These are phyloP conservation scores for Pygmarrhopalites habei DNA, from an alignment of 1,140 invertebrate genomes.

Conservation along the genomic window DNA sequence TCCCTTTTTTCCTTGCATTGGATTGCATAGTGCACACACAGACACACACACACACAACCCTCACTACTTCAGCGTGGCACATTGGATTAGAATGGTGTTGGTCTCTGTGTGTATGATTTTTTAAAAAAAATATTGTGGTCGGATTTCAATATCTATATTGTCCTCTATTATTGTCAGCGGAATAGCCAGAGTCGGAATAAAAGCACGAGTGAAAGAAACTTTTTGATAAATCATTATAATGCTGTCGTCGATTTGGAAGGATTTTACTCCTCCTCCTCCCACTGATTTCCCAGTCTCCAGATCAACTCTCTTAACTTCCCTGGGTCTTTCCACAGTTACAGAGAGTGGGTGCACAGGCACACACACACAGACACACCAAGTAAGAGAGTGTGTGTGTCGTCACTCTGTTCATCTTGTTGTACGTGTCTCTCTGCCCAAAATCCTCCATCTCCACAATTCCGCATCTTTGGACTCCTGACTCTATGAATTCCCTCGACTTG, in stretches of 20 bases:
- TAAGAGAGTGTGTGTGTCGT: too few relatives aligned
- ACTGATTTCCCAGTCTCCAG: slow-evolving; percentile 33
- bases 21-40: too few relatives aligned
- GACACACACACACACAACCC: too few relatives aligned
- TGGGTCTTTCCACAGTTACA: background rate
- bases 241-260: slow-evolving; percentile 39
- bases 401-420: background rate
- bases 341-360: background rate
- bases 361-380: background rate
- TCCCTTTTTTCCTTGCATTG: slow-evolving; percentile 33
- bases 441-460: too few relatives aligned
- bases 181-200: slow-evolving; percentile 11
- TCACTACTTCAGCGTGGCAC: too few relatives aligned
- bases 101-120: too few relatives aligned
- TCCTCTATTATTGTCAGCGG: slow-evolving; percentile 28
- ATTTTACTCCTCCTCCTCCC: too few relatives aligned
- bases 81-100: too few relatives aligned
- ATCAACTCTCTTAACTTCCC: background rate
- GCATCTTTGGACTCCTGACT: too few relatives aligned
- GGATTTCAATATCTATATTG: slow-evolving; percentile 39
- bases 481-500: too few relatives aligned
- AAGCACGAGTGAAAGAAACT: slow-evolving; percentile 37
- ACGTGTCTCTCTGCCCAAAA: too few relatives aligned
- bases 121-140: too few relatives aligned
- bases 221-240: slow-evolving; percentile 41